Evolutionary conservation across 2,113 vertebrate genomes (phyloP).

Genomic region (Ptilorrhoa leucosticta): DNA sequence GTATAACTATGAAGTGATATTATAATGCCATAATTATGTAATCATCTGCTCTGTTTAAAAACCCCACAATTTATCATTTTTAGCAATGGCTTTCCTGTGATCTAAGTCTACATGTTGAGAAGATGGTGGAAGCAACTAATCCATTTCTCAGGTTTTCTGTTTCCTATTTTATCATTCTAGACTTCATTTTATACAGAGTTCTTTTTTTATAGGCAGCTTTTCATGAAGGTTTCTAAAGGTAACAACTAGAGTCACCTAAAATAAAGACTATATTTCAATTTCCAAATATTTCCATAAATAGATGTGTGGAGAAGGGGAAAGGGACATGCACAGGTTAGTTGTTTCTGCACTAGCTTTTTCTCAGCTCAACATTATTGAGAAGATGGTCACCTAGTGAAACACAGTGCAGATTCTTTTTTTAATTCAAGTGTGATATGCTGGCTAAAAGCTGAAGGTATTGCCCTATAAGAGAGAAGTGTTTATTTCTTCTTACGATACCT

Average conservation of each 20-base stretch:
- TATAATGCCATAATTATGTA: neutral
- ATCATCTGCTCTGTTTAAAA: neutral
- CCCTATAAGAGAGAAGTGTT: neutral
- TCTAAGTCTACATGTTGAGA: neutral
- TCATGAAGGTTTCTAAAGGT: neutral
- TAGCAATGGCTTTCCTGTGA: neutral
- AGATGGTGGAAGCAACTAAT: neutral
- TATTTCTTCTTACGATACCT: neutral
- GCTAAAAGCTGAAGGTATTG: neutral
- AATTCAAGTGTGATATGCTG: neutral
- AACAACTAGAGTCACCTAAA: constrained; percentile 6
- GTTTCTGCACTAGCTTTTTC: neutral
- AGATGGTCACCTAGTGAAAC: neutral
- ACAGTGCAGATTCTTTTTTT: neutral
- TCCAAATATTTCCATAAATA: neutral
- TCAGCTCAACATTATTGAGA: neutral
- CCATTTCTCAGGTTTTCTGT: neutral
- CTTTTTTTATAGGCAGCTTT: neutral
- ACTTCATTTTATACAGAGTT: neutral
- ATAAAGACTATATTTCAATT: neutral
- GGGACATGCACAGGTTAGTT: neutral
- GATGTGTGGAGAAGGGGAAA: neutral
- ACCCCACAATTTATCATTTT: neutral
- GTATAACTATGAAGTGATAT: neutral
- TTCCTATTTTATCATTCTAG: neutral